phyloP scores from a whole-genome alignment of 2,888 invertebrate genomes.

The Drosophila longiperda region DNA sequence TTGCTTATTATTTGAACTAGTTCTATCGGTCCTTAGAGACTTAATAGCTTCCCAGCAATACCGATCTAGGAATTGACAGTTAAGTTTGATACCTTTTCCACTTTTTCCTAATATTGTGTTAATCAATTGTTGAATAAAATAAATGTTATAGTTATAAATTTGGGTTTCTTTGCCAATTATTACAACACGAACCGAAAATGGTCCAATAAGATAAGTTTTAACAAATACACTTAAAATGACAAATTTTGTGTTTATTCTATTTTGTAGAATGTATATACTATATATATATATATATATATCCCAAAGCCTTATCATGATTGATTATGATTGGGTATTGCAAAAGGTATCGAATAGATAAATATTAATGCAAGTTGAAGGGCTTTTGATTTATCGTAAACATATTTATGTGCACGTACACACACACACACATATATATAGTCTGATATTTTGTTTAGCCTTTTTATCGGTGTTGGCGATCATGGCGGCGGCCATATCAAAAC shows the following conservation, averaged over 20 bases:
- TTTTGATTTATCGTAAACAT: background rate
- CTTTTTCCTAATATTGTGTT: background rate
- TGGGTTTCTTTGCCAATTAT: background rate
- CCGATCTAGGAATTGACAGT: background rate
- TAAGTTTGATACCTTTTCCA: background rate
- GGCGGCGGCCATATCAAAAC: conserved; percentile 75
- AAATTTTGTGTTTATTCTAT: background rate
- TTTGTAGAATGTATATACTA: background rate
- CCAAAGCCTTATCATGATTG: background rate
- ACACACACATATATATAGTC: background rate
- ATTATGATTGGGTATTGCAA: background rate
- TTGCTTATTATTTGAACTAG: background rate
- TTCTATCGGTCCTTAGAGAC: no score
- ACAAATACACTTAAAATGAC: background rate
- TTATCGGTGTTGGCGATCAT: conserved; percentile 66
- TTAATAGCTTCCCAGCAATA: no score
- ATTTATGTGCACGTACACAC: conserved; percentile 1
- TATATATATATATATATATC: background rate
- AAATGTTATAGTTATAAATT: background rate
- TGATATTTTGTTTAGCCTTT: conserved; percentile 6
- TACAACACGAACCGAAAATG: background rate
- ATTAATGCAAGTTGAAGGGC: conserved; percentile 2
- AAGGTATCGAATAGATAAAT: background rate
- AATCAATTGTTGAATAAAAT: background rate
- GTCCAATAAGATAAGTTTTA: background rate